Evolutionary conservation across 2,888 invertebrate species (phyloP).

Genomic region (Plutella xylostella): DNA sequence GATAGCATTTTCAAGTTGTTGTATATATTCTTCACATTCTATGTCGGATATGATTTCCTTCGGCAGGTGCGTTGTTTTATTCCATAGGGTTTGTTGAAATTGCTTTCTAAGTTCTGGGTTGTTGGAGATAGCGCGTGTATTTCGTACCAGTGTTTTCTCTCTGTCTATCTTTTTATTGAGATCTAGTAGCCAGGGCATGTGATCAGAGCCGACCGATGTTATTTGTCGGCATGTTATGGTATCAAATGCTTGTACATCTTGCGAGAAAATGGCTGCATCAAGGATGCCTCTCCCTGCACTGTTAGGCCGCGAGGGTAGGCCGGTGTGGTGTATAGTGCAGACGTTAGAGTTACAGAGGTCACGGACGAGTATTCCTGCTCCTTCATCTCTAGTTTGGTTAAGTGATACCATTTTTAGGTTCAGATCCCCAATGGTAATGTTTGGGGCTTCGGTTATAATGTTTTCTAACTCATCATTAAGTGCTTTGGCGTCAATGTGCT

Average conservation of each 20-base stretch:
- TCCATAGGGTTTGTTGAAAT: not conserved
- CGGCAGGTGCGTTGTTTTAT: not conserved
- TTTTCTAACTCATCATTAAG: slow-evolving; percentile 5
- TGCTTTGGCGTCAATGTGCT: slow-evolving; percentile 3
- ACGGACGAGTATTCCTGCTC: not conserved
- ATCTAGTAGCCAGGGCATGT: not conserved
- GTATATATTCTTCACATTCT: slow-evolving; percentile 1
- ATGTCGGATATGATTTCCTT: not conserved
- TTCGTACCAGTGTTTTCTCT: not conserved
- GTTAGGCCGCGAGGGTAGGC: not conserved
- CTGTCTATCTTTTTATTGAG: not conserved
- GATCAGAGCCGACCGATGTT: not conserved
- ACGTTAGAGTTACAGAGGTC: not conserved
- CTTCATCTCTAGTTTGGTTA: slow-evolving; percentile 1
- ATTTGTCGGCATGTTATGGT: not conserved
- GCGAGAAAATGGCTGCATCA: not conserved
- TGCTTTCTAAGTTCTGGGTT: not conserved
- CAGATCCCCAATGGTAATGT: slow-evolving; percentile 4
- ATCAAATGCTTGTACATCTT: not conserved
- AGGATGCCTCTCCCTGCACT: not conserved
- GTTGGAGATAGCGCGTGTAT: not conserved
- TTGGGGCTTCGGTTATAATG: not conserved
- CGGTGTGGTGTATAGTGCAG: not conserved
- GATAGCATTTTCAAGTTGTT: not conserved
- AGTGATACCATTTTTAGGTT: slow-evolving; percentile 8